A percentile compares a stretch with the other conserved stretches of the same genome.
Conservation (phyloP, 2,797 vertebrate species). For the Prunella strophiata region DNA sequence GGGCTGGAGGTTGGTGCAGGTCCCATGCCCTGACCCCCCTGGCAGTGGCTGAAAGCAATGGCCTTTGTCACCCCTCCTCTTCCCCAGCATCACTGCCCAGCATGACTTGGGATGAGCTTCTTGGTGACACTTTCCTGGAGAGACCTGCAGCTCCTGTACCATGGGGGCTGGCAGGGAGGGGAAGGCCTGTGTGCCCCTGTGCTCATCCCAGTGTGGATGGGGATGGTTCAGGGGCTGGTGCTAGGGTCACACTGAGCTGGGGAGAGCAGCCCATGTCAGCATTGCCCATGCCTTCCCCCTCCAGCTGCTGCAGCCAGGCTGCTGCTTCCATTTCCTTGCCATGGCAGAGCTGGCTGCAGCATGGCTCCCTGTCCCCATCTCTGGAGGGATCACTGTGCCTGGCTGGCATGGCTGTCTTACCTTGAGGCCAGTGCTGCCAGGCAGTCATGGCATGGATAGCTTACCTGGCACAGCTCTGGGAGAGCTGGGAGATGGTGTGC, state of each 20-base stretch:
- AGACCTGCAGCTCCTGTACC: not conserved
- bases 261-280: not conserved
- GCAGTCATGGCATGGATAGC: not conserved
- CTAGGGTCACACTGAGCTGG: accelerated
- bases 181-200: accelerated
- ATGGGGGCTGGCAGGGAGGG: not conserved
- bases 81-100: not conserved
- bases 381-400: accelerated
- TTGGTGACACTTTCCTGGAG: not conserved
- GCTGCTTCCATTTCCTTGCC: not conserved
- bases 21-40: accelerated
- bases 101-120: not conserved
- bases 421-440: not conserved
- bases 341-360: not conserved
- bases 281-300: not conserved
- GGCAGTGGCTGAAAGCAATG: not conserved
- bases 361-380: accelerated
- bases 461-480: not conserved
- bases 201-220: accelerated
- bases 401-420: not conserved
- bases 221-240: accelerated
- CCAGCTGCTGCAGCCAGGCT: not conserved
- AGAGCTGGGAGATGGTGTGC: not conserved
- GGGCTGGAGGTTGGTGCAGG: not conserved
- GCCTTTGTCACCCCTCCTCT: not conserved